Conservation (phyloP, 2,113 vertebrate genomes). For the Rhinoderma darwinii region DNA sequence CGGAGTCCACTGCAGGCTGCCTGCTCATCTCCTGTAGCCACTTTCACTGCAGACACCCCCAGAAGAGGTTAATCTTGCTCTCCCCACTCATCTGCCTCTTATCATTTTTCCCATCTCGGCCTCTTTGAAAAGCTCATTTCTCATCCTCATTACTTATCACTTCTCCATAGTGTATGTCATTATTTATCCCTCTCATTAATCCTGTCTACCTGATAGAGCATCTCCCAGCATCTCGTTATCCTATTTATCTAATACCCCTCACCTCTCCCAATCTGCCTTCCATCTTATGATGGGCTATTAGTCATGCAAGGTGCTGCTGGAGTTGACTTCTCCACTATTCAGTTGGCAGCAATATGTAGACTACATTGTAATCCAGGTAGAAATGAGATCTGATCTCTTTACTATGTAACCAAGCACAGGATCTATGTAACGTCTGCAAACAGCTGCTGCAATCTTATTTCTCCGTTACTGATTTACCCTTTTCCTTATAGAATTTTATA, state of each 20-base stretch:
- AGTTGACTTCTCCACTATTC: slow-evolving; percentile 41
- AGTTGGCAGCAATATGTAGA: slow-evolving; percentile 38
- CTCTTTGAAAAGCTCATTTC: slow-evolving; percentile 49
- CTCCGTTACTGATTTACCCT: neutral
- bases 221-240: slow-evolving; percentile 54
- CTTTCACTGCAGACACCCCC: slow-evolving; percentile 6
- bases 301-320: slow-evolving; percentile 42
- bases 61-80: slow-evolving; percentile 27
- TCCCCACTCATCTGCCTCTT: slow-evolving; percentile 35
- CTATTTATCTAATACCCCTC: slow-evolving; percentile 56
- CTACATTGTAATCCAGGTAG: slow-evolving; percentile 2
- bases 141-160: slow-evolving; percentile 51
- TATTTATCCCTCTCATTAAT: slow-evolving; percentile 58
- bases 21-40: neutral
- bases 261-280: slow-evolving; percentile 37
- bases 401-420: slow-evolving; percentile 8
- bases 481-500: neutral
- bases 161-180: slow-evolving; percentile 52
- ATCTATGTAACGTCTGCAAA: neutral
- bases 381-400: slow-evolving; percentile 29
- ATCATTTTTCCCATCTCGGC: slow-evolving; percentile 44
- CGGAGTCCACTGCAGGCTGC: neutral
- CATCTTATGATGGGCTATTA: slow-evolving; percentile 49
- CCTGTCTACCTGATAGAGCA: slow-evolving; percentile 54
- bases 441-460: neutral